Conservation (phyloP, 2,797 vertebrate species). For the Prunella strophiata region DNA sequence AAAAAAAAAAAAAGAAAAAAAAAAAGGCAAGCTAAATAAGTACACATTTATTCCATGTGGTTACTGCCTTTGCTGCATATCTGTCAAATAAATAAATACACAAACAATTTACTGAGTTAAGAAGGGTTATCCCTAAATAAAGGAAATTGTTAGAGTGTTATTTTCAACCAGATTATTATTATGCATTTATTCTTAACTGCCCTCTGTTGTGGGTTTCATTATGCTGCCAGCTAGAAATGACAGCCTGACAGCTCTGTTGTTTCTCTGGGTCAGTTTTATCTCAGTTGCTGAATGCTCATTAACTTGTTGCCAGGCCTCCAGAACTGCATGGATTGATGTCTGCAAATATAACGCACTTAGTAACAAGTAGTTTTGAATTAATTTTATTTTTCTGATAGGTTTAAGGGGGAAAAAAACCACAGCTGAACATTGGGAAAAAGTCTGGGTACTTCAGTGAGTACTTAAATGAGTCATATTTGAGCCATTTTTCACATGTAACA, state of each 20-base stretch:
- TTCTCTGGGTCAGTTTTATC: slow-evolving; percentile 51
- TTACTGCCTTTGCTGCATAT: background rate
- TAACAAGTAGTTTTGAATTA: background rate
- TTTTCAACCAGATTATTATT: slow-evolving; percentile 8
- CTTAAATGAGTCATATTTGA: background rate
- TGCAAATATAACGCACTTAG: background rate
- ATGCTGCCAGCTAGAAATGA: slow-evolving; percentile 26
- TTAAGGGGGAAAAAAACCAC: rapidly evolving
- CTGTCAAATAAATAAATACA: slow-evolving; percentile 25
- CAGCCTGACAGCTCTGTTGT: slow-evolving; percentile 11
- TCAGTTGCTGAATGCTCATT: slow-evolving; percentile 47
- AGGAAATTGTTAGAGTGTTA: background rate
- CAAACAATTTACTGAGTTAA: slow-evolving; percentile 24
- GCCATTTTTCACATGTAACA: background rate
- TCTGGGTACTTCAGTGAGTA: background rate
- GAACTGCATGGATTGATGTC: slow-evolving; percentile 7
- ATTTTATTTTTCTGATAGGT: background rate
- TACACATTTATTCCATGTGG: background rate
- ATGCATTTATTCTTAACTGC: slow-evolving; percentile 16
- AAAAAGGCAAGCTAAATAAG: background rate
- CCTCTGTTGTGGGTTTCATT: slow-evolving; percentile 10
- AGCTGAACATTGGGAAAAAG: background rate
- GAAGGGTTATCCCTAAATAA: slow-evolving; percentile 3
- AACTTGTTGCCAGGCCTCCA: slow-evolving; percentile 8
- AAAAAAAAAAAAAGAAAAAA: background rate